Conservation (phyloP, 1,140 invertebrate species). For the Hyposmocoma kahamanoa region DNA sequence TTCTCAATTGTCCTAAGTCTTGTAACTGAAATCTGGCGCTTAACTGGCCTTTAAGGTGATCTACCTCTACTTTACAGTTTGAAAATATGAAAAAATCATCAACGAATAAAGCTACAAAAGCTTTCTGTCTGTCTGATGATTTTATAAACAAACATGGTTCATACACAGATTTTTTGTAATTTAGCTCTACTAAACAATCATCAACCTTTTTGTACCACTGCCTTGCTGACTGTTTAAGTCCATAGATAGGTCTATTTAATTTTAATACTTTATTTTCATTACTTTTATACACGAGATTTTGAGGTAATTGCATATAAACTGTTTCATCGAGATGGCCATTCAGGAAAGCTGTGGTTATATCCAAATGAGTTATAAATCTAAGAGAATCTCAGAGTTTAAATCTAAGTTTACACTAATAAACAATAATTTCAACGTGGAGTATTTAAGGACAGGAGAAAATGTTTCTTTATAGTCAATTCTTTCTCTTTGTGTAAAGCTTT, state of each 20-base stretch:
- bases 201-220: constrained; percentile 8
- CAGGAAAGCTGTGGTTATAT: constrained; percentile 54
- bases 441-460: constrained; percentile 27
- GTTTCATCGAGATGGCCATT: constrained; percentile 38
- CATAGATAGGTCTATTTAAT: constrained; percentile 8
- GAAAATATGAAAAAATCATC: constrained; percentile 11
- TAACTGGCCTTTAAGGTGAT: not conserved
- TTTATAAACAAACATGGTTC: constrained; percentile 11
- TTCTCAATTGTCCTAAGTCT: constrained; percentile 7
- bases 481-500: constrained; percentile 8
- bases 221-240: constrained; percentile 9
- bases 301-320: constrained; percentile 39
- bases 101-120: constrained; percentile 8
- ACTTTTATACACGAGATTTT: constrained; percentile 1
- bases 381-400: too few relatives aligned
- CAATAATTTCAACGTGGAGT: constrained; percentile 14
- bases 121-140: not conserved
- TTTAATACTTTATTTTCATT: constrained; percentile 7
- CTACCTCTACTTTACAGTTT: not conserved
- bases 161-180: constrained; percentile 7
- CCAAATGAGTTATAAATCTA: constrained; percentile 32
- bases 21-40: constrained; percentile 2
- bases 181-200: constrained; percentile 6
- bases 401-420: constrained; percentile 27
- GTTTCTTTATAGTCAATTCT: constrained; percentile 9